Base-by-base conservation (phyloP, 2,888 invertebrate species). In the Dicranocentrus wangi region DNA sequence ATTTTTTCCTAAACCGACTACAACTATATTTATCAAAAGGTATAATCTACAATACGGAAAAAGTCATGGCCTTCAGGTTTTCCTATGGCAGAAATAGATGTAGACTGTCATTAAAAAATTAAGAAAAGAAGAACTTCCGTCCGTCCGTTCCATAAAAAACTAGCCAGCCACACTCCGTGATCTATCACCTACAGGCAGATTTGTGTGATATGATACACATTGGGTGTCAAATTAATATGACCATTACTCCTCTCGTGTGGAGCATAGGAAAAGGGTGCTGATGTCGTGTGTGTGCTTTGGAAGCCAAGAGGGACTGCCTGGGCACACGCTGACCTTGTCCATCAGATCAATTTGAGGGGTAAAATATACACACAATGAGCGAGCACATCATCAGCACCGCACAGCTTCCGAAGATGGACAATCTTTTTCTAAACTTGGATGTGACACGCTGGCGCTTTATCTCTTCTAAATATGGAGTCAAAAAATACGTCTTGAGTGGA, bases 191-290 rank as follows among this genome's bases (percentile, higher is more conserved):
- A 58, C 27, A 27, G 66, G 66, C 47, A 51, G 21, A 63, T 63
- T 21, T 39, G 15, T 63, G 21, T 65, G 27, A 43, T 61, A 27
- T 60, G 76, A 66, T 79, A 53, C 66, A 72, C 60, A 71, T 79
- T 71, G 65, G 79, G 79, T 79, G 79, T 79, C 79, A 79, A 79
- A 66, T 71, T 78, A n/a, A 78, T 70, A 70, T 51, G 25, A 47
- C 51, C 65, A 78, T 78, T 78, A 78, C 42, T 27, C 21, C 32
- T 15, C 47, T 47, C 47, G 39, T n/a, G 47, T n/a, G 15, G n/a
- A 70, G 55, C 53, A 72, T 17, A n/a, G 17, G 23, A 39, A 23
- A 27, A 21, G 32, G 27, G 27, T 5, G 17, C 23, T n/a, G n/a
- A n/a, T n/a, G n/a, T n/a, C n/a, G n/a, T n/a, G n/a, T n/a, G n/a